Evolutionary conservation across 2,888 invertebrate genomes (phyloP).

Genomic region (Zonitis immaculata): DNA sequence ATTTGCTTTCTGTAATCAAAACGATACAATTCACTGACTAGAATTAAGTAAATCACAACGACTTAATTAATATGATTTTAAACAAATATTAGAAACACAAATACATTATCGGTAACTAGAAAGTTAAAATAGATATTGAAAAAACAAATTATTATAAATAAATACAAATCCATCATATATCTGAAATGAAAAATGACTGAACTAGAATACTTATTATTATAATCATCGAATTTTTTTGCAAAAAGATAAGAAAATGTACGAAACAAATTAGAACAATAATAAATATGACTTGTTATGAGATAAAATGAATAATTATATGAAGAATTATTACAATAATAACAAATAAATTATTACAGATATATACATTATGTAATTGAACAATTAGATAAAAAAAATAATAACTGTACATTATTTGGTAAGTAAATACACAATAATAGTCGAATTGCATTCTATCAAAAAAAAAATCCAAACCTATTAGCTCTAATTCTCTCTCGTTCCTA

Average conservation of each 20-base stretch:
- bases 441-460: too few relatives aligned
- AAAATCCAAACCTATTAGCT: constrained; percentile 27
- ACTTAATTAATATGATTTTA: constrained; percentile 30
- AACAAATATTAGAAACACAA: constrained; percentile 25
- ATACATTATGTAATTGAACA: constrained; percentile 8
- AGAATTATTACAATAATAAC: constrained; percentile 13
- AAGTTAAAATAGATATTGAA: constrained; percentile 23
- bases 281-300: constrained; percentile 21
- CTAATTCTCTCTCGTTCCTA: constrained; percentile 2
- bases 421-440: constrained; percentile 12
- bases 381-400: constrained; percentile 7
- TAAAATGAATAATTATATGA: constrained; percentile 9
- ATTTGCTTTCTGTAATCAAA: constrained; percentile 22
- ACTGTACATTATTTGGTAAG: constrained; percentile 24
- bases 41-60: constrained; percentile 45
- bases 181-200: constrained; percentile 9
- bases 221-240: too few relatives aligned
- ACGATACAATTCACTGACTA: constrained; percentile 40
- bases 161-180: constrained; percentile 11
- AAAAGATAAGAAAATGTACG: too few relatives aligned
- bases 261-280: constrained; percentile 11
- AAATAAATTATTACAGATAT: constrained; percentile 28
- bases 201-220: constrained; percentile 8
- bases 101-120: constrained; percentile 32
- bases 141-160: constrained; percentile 25